Percentiles rank a stretch among this genome's conserved stretches.
phyloP scores from a whole-genome alignment of 2,797 vertebrate species.

The Hypotaenidia philippensis region DNA sequence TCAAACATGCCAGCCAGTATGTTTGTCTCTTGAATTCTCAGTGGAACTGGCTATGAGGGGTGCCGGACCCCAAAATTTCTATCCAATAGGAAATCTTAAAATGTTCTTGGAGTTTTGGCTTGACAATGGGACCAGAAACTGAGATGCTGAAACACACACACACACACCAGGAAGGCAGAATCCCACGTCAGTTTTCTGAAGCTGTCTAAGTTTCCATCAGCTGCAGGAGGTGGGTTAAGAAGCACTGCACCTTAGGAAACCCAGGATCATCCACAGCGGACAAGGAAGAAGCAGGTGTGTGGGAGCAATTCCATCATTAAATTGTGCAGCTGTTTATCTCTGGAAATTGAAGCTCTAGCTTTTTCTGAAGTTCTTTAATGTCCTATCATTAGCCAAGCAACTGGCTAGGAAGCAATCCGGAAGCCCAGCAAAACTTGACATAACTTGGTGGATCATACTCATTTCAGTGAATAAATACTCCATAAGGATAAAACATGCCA shows the following conservation, averaged over 20 bases:
- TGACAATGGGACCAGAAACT: background rate
- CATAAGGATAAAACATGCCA: background rate
- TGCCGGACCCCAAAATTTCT: background rate
- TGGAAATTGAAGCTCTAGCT: background rate
- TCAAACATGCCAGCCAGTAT: background rate
- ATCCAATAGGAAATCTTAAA: background rate
- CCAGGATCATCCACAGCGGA: background rate
- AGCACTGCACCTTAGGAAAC: background rate
- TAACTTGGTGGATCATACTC: background rate
- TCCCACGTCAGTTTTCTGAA: background rate
- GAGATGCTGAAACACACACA: background rate
- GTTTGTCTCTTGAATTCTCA: background rate
- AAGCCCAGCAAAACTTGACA: background rate
- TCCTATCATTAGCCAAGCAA: background rate
- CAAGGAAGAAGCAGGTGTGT: background rate
- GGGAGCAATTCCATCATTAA: background rate
- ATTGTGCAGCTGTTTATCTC: background rate
- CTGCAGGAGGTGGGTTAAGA: background rate
- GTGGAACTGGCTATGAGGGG: background rate
- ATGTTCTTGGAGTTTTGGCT: background rate
- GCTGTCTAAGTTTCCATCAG: background rate
- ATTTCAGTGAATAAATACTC: background rate
- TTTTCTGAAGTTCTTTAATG: background rate
- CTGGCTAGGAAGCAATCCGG: background rate
- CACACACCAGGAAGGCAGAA: background rate